Evolutionary conservation across 2,797 vertebrate genomes (phyloP).

Genomic region (Pelobates cultripes): DNA sequence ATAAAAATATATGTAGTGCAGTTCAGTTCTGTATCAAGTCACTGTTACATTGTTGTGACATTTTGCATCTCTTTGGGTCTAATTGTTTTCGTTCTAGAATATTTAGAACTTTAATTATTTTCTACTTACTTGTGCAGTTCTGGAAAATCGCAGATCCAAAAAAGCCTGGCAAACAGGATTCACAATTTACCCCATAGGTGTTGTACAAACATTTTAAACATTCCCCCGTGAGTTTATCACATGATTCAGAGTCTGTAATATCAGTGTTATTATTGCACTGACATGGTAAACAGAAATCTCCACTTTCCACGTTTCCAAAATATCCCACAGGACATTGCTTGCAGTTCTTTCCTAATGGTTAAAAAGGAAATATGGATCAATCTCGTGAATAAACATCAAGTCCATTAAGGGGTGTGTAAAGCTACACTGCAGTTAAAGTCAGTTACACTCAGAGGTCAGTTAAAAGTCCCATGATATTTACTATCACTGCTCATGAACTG

Average conservation of each 20-base stretch:
- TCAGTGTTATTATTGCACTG: slow-evolving; percentile 84
- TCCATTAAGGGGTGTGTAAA: too few species aligned
- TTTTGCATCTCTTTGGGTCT: neutral
- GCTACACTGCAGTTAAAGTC: too few species aligned
- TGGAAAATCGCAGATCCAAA: slow-evolving; percentile 80
- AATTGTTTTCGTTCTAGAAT: neutral
- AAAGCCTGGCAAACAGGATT: slow-evolving; percentile 82
- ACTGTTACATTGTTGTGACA: too few species aligned
- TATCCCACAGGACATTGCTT: slow-evolving; percentile 78
- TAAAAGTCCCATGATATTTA: too few species aligned
- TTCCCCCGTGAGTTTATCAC: slow-evolving; percentile 75
- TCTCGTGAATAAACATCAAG: too few species aligned
- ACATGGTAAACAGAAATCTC: slow-evolving; percentile 72
- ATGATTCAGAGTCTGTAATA: slow-evolving; percentile 71
- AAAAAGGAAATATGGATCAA: neutral
- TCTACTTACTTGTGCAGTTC: slow-evolving; percentile 80
- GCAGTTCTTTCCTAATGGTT: slow-evolving; percentile 76
- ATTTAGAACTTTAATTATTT: neutral
- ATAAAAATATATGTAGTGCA: too few species aligned
- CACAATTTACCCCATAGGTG: slow-evolving; percentile 78
- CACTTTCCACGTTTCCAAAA: slow-evolving; percentile 71
- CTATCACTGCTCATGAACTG: too few species aligned
- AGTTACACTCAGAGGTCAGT: too few species aligned
- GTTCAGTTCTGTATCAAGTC: too few species aligned
- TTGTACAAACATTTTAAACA: slow-evolving; percentile 83